A percentile compares a stretch with the other conserved stretches of the same genome.
These are phyloP conservation scores for Thamnophis sirtalis DNA, from an alignment of 2,113 vertebrate genomes.

Conservation along the genomic window DNA sequence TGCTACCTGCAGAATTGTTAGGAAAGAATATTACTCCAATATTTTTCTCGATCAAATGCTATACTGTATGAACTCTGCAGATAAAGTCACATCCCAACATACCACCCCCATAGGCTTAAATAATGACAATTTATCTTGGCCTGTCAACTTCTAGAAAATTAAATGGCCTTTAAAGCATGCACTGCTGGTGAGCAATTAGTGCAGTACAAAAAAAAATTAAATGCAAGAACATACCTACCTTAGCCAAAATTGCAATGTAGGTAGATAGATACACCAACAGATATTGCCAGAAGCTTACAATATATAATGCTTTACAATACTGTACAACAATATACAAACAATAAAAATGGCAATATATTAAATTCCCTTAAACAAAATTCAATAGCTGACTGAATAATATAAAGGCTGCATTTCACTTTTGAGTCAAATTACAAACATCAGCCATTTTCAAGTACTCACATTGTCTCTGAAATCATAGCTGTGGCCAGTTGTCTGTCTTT, in stretches of 20 bases:
- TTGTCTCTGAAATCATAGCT: slow-evolving; percentile 1
- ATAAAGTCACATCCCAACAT: background rate
- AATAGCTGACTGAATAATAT: background rate
- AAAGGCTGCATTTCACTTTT: background rate
- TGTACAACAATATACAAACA: background rate
- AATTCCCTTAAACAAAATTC: background rate
- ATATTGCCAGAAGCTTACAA: background rate
- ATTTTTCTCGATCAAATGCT: background rate
- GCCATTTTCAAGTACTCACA: background rate
- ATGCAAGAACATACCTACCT: background rate
- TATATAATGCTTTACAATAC: background rate
- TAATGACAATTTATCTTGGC: background rate
- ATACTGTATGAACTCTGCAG: background rate
- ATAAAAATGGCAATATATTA: background rate
- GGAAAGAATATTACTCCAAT: slow-evolving; percentile 14
- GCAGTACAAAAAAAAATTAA: background rate
- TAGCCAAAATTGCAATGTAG: background rate
- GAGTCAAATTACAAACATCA: background rate
- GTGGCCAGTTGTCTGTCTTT: background rate
- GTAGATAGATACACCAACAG: background rate
- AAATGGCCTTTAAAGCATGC: slow-evolving; percentile 24
- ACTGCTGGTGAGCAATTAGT: slow-evolving; percentile 1
- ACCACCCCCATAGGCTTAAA: background rate
- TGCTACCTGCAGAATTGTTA: background rate
- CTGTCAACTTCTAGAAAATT: slow-evolving; percentile 3